Base-by-base conservation (phyloP, 2,888 invertebrate species). In the Lydus trimaculatus region DNA sequence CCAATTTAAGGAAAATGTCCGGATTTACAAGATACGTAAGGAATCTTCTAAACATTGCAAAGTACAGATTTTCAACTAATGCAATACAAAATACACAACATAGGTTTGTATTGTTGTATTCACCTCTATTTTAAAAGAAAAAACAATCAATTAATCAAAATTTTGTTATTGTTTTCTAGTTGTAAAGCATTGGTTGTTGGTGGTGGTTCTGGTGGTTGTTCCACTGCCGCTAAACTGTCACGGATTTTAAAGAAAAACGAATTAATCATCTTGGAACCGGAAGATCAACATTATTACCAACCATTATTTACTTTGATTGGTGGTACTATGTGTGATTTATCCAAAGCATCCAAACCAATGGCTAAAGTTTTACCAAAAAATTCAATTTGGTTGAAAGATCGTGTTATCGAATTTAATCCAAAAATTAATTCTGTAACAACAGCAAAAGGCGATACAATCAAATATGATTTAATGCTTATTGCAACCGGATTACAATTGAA, bases 301-400 rank as follows among this genome's bases (percentile, higher is more conserved):
- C 96, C 99, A 0, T 88, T 98, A 82, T 98, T 95, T 86, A 99
- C 99, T 0, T 85, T 99, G 63, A 91, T 98, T 59, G 99, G 98
- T 0, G 97, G 94, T 1, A 98, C 98, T 0, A 89, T 96, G 75
- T 94, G 92, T 80, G 87, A 86, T 4, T 82, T 97, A 15, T 83
- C 89, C 2, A 87, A 92, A 7, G 90, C 95, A 0, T 86, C 87
- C 36, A 88, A 89, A 61, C 78, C 86, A 0, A 95, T 91, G 88
- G 83, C 83, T 72, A 84, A 88, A 61, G 93, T 97, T 2, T 85
- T 99, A 13, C 97, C 97, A 0, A 85, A 87, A 72, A 88, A 90
- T 59, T 92, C 93, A 0, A 89, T 88, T 60, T 98, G 97, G 97
- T 82, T 98, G 11, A 89, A 92, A 80, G 94, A 96, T 74, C 86